Conservation (phyloP, 2,113 vertebrate species). For the Vidua chalybeata region DNA sequence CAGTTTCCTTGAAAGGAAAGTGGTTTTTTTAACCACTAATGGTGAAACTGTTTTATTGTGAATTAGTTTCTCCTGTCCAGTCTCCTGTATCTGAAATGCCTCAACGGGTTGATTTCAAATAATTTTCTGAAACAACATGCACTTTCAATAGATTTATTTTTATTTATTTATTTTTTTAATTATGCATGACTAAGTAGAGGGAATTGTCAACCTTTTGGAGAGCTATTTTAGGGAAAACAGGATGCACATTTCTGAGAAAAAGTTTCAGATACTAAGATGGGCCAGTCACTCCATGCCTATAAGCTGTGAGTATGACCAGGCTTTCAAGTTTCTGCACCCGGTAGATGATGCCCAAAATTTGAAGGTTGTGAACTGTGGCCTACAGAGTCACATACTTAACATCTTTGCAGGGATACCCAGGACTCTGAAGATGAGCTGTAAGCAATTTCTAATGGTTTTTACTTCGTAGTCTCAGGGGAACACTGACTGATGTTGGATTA, state of each 20-base stretch:
- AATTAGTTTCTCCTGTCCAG: not conserved
- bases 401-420: not conserved
- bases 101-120: not conserved
- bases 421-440: not conserved
- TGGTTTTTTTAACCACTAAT: not conserved
- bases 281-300: not conserved
- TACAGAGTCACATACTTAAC: not conserved
- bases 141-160: not conserved
- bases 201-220: not conserved
- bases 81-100: not conserved
- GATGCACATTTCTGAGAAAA: not conserved
- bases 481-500: not conserved
- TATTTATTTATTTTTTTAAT: accelerated
- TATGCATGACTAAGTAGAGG: not conserved
- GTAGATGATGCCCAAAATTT: not conserved
- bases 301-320: not conserved
- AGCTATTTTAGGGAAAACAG: not conserved
- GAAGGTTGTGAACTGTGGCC: not conserved
- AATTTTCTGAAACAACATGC: not conserved
- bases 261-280: not conserved
- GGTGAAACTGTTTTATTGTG: not conserved
- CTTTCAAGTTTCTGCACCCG: not conserved
- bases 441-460: not conserved
- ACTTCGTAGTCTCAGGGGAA: not conserved
- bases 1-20: no score